A percentile compares a stretch with the other conserved stretches of the same genome.
Conservation (phyloP, 2,888 invertebrate genomes). For the Tryphoninae sp. region DNA sequence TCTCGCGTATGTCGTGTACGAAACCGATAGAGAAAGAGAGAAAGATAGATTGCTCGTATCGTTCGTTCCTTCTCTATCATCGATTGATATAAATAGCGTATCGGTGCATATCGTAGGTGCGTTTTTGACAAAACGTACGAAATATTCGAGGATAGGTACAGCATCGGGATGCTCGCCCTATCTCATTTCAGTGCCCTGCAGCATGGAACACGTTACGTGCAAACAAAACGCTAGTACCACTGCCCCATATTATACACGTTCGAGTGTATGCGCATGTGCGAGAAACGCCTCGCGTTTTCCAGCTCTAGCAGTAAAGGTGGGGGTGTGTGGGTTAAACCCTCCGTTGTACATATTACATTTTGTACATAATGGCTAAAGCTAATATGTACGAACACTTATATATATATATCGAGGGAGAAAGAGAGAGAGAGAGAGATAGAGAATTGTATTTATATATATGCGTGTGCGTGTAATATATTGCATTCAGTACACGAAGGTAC, state of each 20-base stretch:
- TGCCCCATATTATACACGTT: constrained; percentile 24
- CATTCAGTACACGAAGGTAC: constrained; percentile 22
- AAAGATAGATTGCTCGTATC: neutral
- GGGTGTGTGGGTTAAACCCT: constrained; percentile 21
- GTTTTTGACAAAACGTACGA: constrained; percentile 31
- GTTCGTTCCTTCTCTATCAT: constrained; percentile 2
- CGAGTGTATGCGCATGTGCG: constrained; percentile 1
- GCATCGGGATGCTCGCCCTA: neutral
- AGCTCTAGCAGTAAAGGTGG: constrained; percentile 1
- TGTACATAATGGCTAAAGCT: constrained; percentile 36
- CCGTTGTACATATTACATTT: constrained; percentile 7
- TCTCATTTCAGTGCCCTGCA: constrained; percentile 30
- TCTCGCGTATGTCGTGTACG: neutral
- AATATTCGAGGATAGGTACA: constrained; percentile 7
- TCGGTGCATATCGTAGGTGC: neutral
- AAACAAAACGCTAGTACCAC: constrained; percentile 36
- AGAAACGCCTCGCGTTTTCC: constrained; percentile 31
- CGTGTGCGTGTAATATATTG: neutral
- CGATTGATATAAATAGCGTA: constrained; percentile 15
- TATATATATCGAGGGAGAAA: neutral
- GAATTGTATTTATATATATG: neutral
- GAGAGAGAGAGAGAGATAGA: no score
- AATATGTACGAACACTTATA: constrained; percentile 44
- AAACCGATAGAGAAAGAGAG: neutral
- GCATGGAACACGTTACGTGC: constrained; percentile 25